phyloP scores from a whole-genome alignment of 2,113 vertebrate species.

The Narcine bancroftii region DNA sequence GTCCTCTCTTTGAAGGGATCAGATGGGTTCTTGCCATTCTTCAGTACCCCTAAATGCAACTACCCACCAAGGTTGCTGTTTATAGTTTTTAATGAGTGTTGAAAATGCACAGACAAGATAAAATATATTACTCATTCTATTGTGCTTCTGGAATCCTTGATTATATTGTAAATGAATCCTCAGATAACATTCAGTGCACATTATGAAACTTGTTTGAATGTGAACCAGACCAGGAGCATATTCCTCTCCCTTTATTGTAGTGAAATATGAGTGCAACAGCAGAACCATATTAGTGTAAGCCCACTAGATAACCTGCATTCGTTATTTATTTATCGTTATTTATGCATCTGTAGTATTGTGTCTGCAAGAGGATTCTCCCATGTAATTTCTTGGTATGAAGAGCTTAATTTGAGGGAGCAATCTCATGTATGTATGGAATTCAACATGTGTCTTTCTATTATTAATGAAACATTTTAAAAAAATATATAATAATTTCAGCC shows the following conservation, averaged over 20 bases:
- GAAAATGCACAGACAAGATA: neutral
- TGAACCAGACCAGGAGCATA: neutral
- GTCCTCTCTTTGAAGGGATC: neutral
- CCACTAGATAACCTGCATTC: neutral
- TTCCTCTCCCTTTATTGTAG: neutral
- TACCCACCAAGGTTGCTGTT: neutral
- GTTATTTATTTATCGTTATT: neutral
- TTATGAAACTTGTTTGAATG: no score
- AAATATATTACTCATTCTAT: neutral
- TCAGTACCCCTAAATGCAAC: neutral
- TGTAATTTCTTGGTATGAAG: neutral
- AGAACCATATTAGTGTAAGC: neutral
- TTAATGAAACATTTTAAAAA: no score
- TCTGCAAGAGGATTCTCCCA: neutral
- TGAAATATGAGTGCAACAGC: neutral
- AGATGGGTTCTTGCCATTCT: neutral
- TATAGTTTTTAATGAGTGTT: neutral
- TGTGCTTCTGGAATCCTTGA: neutral
- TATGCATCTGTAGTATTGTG: neutral
- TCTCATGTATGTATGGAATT: neutral
- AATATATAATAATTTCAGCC: no score
- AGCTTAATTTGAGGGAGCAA: neutral
- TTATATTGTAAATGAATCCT: neutral
- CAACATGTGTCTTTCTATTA: neutral
- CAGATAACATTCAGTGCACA: neutral